Evolutionary conservation across 2,888 invertebrate genomes (phyloP), one percentile per base, ranked within the genome.

Genomic region (Polia nebulosa): DNA sequence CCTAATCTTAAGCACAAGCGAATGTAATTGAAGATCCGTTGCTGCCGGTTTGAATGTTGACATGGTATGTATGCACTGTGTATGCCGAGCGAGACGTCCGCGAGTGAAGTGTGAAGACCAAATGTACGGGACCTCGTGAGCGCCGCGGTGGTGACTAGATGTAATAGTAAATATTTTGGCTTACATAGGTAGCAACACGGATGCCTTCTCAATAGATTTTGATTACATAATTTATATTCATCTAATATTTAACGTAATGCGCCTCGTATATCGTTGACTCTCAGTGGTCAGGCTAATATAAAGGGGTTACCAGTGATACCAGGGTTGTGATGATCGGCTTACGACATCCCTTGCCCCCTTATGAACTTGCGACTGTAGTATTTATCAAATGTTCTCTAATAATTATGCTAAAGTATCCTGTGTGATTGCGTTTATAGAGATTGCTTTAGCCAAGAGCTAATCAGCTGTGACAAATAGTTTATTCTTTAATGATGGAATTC

Each of bases 161-260:
- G 53, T 83, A 74, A 69, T 81, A 81, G 74, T 65, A 45, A 80
- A 77, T 76, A 55, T 73, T 72, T 71, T 62, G 53, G 79, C 84
- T 79, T 62, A 76, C 72, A 80, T 82, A 76, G 74, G 76, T 83
- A 80, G 78, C 80, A 64, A 76, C 61, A 72, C 44, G 63, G 72
- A 79, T 69, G 71, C 72, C 77, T 78, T 76, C 49, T 51, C 56
- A 76, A 73, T 76, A 75, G 62, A 71, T 78, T 70, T 70, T 66
- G 60, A 72, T 70, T 60, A 65, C 67, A 71, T 72, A 76, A 82
- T 76, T 73, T 83, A 75, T 76, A 73, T 73, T 52, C 61, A 49
- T 41, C n/a, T 66, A 61, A 68, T 72, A 47, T 55, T 53, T 67
- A 60, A 53, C 39, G 58, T 17, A 52, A 56, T 67, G 65, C 44